These are phyloP conservation scores for Galeopterus variegatus DNA, from an alignment of 2,113 vertebrate species.

Conservation along the genomic window DNA sequence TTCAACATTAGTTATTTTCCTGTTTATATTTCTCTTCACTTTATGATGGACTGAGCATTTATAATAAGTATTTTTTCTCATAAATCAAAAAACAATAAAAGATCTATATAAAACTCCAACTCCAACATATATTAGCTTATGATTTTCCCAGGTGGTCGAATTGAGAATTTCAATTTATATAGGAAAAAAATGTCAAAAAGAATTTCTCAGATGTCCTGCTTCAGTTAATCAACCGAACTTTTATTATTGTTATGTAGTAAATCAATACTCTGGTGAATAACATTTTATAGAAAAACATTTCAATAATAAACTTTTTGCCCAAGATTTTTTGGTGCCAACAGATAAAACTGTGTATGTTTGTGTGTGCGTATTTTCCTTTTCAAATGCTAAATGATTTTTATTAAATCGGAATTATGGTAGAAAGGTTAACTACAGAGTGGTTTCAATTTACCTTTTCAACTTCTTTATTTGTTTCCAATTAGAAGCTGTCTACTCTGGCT, in stretches of 20 bases:
- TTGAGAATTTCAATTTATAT: not conserved
- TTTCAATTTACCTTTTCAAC: not conserved
- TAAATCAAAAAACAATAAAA: not conserved
- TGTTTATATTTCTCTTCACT: not conserved
- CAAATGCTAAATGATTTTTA: not conserved
- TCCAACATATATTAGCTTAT: not conserved
- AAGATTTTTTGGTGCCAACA: not conserved
- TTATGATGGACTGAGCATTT: not conserved
- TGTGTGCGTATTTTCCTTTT: not conserved
- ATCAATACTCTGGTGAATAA: not conserved
- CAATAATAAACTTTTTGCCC: not conserved
- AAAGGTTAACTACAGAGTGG: not conserved
- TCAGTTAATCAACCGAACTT: not conserved
- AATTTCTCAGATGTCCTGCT: conserved; percentile 21
- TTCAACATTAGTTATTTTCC: no score
- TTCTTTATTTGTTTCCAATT: not conserved
- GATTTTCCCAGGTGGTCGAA: not conserved
- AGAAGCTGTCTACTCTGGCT: not conserved
- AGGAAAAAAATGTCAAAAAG: not conserved
- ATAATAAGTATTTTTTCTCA: not conserved
- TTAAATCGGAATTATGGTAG: not conserved
- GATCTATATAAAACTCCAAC: not conserved
- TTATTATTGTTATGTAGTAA: not conserved
- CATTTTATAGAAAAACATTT: not conserved
- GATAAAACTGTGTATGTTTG: not conserved